Percentiles rank a stretch among this genome's conserved stretches.
Evolutionary conservation across 1,140 invertebrate species (phyloP).

Genomic region (Anadara kagoshimensis): DNA sequence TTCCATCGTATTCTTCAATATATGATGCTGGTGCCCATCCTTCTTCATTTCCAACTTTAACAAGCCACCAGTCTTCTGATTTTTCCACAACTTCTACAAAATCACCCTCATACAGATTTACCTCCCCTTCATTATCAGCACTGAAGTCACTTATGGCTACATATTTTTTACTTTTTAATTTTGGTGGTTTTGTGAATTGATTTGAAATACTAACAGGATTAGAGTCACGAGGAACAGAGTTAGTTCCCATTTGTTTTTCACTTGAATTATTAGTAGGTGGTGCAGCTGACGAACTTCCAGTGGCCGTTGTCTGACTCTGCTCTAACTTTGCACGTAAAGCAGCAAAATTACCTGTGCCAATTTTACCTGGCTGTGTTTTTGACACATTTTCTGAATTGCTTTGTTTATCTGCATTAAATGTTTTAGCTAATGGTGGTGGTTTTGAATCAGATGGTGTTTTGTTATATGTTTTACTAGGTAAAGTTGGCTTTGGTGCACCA

Average conservation of each 20-base stretch:
- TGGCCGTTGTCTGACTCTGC: too few species aligned
- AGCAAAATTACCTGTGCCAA: too few species aligned
- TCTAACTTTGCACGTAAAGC: too few species aligned
- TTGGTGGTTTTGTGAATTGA: too few species aligned
- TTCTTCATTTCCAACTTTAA: slow-evolving; percentile 36
- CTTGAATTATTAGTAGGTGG: too few species aligned
- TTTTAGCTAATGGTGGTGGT: slow-evolving; percentile 3
- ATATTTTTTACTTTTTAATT: slow-evolving; percentile 36
- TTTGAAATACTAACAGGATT: too few species aligned
- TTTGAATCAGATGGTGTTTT: slow-evolving; percentile 8
- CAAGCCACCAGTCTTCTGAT: slow-evolving; percentile 56
- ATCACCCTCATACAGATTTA: slow-evolving; percentile 47
- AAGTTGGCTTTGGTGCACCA: not conserved
- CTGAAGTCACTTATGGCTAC: slow-evolving; percentile 36
- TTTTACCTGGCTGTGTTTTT: too few species aligned
- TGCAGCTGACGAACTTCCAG: too few species aligned
- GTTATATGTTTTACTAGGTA: slow-evolving; percentile 18
- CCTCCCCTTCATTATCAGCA: slow-evolving; percentile 47
- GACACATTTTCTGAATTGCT: too few species aligned
- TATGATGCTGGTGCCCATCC: slow-evolving; percentile 57
- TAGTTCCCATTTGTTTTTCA: too few species aligned
- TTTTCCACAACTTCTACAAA: slow-evolving; percentile 44
- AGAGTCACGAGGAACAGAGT: too few species aligned
- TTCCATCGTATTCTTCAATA: slow-evolving; percentile 20
- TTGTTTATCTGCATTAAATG: slow-evolving; percentile 15